phyloP scores from a whole-genome alignment of 2,888 invertebrate species.

The Trichopoda pennipes region DNA sequence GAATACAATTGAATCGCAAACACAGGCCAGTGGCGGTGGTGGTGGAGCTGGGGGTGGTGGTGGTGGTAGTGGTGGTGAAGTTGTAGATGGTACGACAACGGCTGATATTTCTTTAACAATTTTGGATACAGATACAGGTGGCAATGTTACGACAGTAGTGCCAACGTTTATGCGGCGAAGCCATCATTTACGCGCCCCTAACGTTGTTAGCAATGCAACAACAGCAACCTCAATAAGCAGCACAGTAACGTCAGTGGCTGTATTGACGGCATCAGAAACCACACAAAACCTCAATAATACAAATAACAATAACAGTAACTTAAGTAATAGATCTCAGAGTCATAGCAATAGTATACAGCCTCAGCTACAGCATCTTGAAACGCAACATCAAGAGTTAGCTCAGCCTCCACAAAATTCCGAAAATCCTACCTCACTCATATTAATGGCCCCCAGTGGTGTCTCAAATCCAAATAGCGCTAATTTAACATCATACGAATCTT shows the following conservation, averaged over 20 bases:
- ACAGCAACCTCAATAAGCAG: constrained; percentile 17
- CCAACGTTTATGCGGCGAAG: constrained; percentile 47
- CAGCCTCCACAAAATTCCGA: constrained; percentile 40
- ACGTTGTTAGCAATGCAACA: constrained; percentile 11
- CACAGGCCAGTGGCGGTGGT: constrained; percentile 15
- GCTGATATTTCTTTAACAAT: constrained; percentile 44
- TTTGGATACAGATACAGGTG: constrained; percentile 42
- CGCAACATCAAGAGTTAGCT: constrained; percentile 74
- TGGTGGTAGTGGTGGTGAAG: constrained; percentile 24
- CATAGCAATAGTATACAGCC: constrained; percentile 46
- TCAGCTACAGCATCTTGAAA: constrained; percentile 51
- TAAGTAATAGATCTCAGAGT: constrained; percentile 59
- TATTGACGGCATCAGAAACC: constrained; percentile 56
- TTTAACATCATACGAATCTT: constrained; percentile 84
- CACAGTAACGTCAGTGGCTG: constrained; percentile 42
- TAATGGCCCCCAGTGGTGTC: constrained; percentile 83
- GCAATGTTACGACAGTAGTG: constrained; percentile 53
- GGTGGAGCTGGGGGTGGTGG: constrained; percentile 36
- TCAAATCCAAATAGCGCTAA: constrained; percentile 35
- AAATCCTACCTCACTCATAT: constrained; percentile 77
- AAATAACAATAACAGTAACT: constrained; percentile 75
- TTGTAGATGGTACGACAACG: constrained; percentile 41
- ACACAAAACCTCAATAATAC: constrained; percentile 70
- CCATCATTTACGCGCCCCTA: constrained; percentile 37
- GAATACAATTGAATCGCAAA: constrained; percentile 32